phyloP scores from a whole-genome alignment of 1,140 invertebrate genomes.

The Himalopsyche phryganea region DNA sequence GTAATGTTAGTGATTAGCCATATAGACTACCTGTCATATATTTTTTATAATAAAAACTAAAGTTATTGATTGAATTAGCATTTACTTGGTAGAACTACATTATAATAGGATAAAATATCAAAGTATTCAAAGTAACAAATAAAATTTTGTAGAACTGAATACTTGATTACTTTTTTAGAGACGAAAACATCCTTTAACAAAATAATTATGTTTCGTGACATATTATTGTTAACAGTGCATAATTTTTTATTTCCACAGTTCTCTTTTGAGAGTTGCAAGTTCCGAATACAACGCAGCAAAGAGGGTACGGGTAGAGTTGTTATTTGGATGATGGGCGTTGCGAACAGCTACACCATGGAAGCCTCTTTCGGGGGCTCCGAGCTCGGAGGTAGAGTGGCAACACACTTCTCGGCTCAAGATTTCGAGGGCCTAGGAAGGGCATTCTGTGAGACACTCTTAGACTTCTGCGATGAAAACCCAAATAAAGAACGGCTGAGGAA shows the following conservation, averaged over 20 bases:
- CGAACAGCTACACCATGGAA: slow-evolving; percentile 93
- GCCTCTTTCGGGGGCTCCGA: slow-evolving; percentile 88
- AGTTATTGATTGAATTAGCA: no score
- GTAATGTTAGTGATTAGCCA: no score
- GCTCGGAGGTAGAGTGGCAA: slow-evolving; percentile 71
- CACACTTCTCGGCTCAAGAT: slow-evolving; percentile 82
- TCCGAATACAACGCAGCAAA: slow-evolving; percentile 86
- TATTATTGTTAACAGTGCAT: no score
- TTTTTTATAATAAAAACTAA: no score
- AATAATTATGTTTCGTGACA: no score
- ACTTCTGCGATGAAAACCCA: slow-evolving; percentile 86
- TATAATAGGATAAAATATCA: no score
- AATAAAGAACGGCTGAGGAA: slow-evolving; percentile 75
- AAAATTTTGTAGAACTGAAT: no score
- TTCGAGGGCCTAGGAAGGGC: slow-evolving; percentile 70
- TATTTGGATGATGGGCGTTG: slow-evolving; percentile 90
- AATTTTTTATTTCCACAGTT: slow-evolving; percentile 69
- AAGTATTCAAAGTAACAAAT: no score
- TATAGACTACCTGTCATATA: no score
- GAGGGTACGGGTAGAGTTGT: slow-evolving; percentile 91
- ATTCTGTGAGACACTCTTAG: slow-evolving; percentile 88
- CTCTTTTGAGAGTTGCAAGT: slow-evolving; percentile 90
- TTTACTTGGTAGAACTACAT: no score
- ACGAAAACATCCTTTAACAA: no score
- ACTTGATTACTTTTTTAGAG: no score